A percentile compares a stretch with the other conserved stretches of the same genome.
phyloP scores from a whole-genome alignment of 2,113 vertebrate genomes.

The Cebus imitator region DNA sequence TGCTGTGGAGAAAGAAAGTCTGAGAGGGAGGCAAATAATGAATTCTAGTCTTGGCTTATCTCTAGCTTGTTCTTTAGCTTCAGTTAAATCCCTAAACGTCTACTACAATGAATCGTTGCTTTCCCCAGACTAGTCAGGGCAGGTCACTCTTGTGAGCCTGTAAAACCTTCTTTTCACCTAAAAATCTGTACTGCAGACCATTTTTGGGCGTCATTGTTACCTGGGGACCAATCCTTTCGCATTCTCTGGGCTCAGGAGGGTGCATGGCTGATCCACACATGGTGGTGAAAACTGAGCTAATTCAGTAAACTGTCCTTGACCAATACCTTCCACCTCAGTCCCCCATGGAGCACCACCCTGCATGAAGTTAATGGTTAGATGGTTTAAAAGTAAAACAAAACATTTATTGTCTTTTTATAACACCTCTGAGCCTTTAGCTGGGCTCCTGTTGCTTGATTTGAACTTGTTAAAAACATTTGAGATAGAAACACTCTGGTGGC shows the following conservation, averaged over 20 bases:
- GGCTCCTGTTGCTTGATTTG: not conserved
- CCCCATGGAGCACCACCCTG: not conserved
- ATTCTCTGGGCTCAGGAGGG: not conserved
- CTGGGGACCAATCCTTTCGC: not conserved
- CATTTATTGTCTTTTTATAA: not conserved
- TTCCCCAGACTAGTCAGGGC: not conserved
- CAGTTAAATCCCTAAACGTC: not conserved
- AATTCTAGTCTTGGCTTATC: not conserved
- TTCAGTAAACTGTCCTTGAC: not conserved
- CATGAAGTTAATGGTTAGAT: not conserved
- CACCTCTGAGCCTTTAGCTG: not conserved
- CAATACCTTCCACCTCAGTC: not conserved
- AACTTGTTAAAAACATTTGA: not conserved
- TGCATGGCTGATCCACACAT: not conserved
- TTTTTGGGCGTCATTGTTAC: not conserved
- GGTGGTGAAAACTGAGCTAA: not conserved
- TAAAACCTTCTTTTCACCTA: not conserved
- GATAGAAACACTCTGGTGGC: not conserved
- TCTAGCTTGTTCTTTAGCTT: not conserved
- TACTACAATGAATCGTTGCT: not conserved
- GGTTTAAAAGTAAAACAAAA: not conserved
- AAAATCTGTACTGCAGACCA: not conserved
- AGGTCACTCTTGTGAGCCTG: not conserved
- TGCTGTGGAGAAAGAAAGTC: not conserved
- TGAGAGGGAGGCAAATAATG: not conserved